Evolutionary conservation across 2,888 invertebrate genomes (phyloP).

Genomic region (Tenodera sinensis): DNA sequence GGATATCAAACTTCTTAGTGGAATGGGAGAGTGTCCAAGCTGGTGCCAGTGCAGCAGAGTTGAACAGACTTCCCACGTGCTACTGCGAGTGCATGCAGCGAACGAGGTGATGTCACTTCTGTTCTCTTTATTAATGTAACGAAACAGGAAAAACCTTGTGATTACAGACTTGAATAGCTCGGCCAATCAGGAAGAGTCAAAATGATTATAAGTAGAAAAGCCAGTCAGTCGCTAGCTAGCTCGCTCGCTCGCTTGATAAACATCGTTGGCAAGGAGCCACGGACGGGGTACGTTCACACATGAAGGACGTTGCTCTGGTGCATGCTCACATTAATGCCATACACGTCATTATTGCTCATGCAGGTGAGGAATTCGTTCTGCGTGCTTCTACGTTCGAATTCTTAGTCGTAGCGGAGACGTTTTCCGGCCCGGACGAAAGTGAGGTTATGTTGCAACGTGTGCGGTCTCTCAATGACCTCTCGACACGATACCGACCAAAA

Average conservation of each 20-base stretch:
- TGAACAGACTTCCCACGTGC: neutral
- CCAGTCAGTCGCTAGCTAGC: too few species aligned
- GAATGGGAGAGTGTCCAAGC: too few species aligned
- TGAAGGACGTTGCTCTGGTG: neutral
- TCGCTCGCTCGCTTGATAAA: neutral
- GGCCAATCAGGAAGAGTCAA: slow-evolving; percentile 19
- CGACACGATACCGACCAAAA: neutral
- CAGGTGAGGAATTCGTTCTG: neutral
- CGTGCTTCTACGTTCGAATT: neutral
- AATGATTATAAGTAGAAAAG: slow-evolving; percentile 11
- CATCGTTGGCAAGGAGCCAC: slow-evolving; percentile 2
- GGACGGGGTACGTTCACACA: neutral
- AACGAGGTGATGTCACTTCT: slow-evolving; percentile 2
- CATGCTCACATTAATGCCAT: neutral
- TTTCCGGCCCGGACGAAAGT: neutral
- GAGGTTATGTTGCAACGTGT: neutral
- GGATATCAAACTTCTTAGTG: too few species aligned
- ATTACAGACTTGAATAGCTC: slow-evolving; percentile 6
- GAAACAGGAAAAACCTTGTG: slow-evolving; percentile 19
- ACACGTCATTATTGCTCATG: neutral
- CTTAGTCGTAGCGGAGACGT: neutral
- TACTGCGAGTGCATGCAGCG: neutral
- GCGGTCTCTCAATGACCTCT: neutral
- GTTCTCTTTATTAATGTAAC: neutral
- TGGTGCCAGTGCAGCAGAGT: neutral